These are phyloP conservation scores for Podiceps cristatus DNA, from an alignment of 2,113 vertebrate species.

Conservation along the genomic window DNA sequence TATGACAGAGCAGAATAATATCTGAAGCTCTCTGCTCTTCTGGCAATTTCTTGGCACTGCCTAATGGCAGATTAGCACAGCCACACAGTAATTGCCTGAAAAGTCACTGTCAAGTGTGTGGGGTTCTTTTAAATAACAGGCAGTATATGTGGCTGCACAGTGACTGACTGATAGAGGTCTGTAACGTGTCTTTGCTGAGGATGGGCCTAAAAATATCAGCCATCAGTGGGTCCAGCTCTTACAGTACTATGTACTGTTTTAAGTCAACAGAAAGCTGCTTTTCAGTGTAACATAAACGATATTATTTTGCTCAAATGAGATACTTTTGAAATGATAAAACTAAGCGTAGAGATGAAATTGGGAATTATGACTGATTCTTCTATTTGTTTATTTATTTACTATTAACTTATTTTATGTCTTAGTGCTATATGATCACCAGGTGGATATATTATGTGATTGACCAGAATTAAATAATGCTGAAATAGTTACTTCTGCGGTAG, in stretches of 20 bases:
- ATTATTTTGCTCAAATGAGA: background rate
- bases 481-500: background rate
- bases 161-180: background rate
- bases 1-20: background rate
- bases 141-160: background rate
- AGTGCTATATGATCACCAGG: background rate
- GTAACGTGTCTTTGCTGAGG: background rate
- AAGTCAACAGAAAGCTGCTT: background rate
- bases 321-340: background rate
- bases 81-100: background rate
- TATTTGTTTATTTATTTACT: background rate
- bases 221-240: background rate
- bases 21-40: background rate
- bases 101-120: background rate
- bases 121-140: background rate
- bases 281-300: background rate
- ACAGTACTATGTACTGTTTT: background rate
- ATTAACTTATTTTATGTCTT: background rate
- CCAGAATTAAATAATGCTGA: background rate
- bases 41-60: conserved; percentile 2
- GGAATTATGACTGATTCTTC: background rate
- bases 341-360: background rate
- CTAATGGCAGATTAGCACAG: background rate
- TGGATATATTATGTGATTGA: background rate
- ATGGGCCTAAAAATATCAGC: background rate